Conservation (phyloP, 2,888 invertebrate species). For the Epinotia demarniana region DNA sequence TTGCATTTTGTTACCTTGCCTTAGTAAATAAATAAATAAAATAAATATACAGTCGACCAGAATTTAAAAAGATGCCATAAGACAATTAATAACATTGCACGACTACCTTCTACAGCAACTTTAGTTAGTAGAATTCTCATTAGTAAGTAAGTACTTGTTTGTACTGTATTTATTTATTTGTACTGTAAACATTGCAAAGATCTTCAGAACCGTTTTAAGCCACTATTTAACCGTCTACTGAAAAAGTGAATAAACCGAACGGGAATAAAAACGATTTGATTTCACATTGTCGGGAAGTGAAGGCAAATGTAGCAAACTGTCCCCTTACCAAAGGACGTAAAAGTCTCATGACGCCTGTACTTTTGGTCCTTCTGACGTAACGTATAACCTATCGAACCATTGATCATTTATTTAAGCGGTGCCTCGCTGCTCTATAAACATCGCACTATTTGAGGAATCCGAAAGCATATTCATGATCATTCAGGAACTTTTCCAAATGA, state of each 20-base stretch:
- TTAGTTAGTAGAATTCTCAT: background rate
- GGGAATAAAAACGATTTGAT: background rate
- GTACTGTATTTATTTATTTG: no score
- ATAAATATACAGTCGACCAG: no score
- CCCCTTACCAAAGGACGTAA: background rate
- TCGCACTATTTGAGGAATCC: constrained; percentile 9
- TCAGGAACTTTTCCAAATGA: background rate
- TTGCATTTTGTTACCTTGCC: no score
- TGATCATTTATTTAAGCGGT: constrained; percentile 23
- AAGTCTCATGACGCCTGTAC: background rate
- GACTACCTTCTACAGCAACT: no score
- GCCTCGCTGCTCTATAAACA: constrained; percentile 12
- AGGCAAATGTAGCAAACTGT: background rate
- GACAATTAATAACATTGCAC: no score
- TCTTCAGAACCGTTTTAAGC: constrained; percentile 1
- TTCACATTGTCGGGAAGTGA: constrained; percentile 2
- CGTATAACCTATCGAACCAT: background rate
- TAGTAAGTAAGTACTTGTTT: no score
- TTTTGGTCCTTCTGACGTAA: background rate
- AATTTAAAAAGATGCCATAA: no score
- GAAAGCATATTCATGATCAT: constrained; percentile 5
- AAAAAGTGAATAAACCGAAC: background rate
- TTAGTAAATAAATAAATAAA: no score
- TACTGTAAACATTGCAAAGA: background rate
- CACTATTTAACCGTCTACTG: background rate